Evolutionary conservation across 1,140 invertebrate genomes (phyloP).

Genomic region (Lutraria rhynchaena): DNA sequence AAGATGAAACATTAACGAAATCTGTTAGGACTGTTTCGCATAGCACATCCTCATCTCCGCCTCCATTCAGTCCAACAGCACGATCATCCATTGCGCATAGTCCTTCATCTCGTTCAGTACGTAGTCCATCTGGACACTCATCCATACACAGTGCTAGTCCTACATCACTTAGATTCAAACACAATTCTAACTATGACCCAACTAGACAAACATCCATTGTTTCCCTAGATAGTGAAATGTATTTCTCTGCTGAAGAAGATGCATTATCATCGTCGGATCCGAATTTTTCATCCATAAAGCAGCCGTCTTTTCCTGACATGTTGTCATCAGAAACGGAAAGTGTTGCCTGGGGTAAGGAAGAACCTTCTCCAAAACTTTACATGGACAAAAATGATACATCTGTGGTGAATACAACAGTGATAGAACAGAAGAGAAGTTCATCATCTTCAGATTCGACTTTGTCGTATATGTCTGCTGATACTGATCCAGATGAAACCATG

Average conservation of each 20-base stretch:
- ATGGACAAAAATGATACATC: constrained; percentile 34
- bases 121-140: constrained; percentile 64
- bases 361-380: constrained; percentile 7
- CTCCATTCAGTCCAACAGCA: constrained; percentile 43
- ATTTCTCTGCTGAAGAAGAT: constrained; percentile 76
- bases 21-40: constrained; percentile 25
- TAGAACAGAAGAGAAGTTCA: constrained; percentile 56
- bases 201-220: constrained; percentile 58
- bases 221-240: constrained; percentile 75
- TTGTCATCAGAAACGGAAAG: constrained; percentile 24
- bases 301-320: constrained; percentile 20
- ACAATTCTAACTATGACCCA: constrained; percentile 4
- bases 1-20: constrained; percentile 2
- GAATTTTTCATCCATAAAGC: constrained; percentile 38
- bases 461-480: constrained; percentile 96
- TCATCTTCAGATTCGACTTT: constrained; percentile 78
- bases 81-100: constrained; percentile 40
- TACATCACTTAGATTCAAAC: neutral
- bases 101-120: constrained; percentile 59
- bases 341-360: constrained; percentile 12
- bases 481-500: constrained; percentile 60
- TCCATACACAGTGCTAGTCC: constrained; percentile 55
- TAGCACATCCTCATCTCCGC: constrained; percentile 60
- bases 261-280: constrained; percentile 48
- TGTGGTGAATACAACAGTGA: constrained; percentile 27